A percentile compares a stretch with the other conserved stretches of the same genome.
phyloP scores from a whole-genome alignment of 1,140 invertebrate genomes.

The Lanistes nyassanus region DNA sequence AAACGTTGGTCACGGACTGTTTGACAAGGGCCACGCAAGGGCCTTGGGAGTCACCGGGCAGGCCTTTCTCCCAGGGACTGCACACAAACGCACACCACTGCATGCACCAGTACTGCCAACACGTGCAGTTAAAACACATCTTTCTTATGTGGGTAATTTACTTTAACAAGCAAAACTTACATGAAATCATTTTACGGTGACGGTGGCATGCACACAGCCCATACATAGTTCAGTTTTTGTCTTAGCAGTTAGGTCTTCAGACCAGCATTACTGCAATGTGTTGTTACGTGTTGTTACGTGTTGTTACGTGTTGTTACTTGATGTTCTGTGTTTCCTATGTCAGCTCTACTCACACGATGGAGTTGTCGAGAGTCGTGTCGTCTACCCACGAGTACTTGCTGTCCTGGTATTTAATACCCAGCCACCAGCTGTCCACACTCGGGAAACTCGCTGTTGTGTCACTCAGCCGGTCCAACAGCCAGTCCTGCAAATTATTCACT shows the following conservation, averaged over 20 bases:
- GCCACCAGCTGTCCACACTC: not conserved
- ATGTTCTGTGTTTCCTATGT: too few species aligned
- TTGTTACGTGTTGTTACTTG: too few species aligned
- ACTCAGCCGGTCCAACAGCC: not conserved
- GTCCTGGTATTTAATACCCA: not conserved
- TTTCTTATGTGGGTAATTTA: too few species aligned
- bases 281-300: too few species aligned
- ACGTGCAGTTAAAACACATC: not conserved
- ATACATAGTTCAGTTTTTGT: too few species aligned
- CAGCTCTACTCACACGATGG: too few species aligned
- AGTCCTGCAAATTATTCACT: not conserved
- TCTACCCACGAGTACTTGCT: not conserved
- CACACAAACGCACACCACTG: not conserved
- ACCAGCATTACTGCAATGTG: too few species aligned
- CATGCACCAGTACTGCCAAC: not conserved
- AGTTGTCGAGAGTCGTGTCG: not conserved
- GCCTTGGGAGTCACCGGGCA: not conserved
- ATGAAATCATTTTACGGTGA: not conserved
- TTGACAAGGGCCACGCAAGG: constrained; percentile 1
- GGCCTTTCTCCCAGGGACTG: not conserved
- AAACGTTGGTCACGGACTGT: not conserved
- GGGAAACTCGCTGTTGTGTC: not conserved
- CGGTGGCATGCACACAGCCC: too few species aligned
- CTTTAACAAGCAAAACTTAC: not conserved
- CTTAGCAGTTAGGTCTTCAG: too few species aligned